These are phyloP conservation scores for Chydorus sphaericus DNA, from an alignment of 2,888 invertebrate genomes.

Conservation along the genomic window DNA sequence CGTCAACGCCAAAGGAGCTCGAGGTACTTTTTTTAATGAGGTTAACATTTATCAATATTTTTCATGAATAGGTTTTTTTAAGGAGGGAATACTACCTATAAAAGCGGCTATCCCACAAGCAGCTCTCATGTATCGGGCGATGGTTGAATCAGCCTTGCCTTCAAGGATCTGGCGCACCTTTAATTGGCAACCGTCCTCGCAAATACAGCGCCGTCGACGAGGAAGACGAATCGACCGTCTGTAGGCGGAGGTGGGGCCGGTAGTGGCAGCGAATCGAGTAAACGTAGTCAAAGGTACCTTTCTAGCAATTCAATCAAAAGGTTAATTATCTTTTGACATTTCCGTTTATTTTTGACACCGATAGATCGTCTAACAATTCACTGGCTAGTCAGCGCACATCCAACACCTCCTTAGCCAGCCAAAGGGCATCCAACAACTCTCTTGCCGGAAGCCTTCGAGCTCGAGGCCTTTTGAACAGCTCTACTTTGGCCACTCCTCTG, in stretches of 20 bases:
- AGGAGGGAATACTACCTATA: background rate
- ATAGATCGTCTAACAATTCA: slow-evolving; percentile 8
- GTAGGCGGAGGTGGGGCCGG: too few relatives aligned
- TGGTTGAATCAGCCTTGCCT: background rate
- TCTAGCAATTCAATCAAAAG: background rate
- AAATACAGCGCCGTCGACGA: slow-evolving; percentile 88
- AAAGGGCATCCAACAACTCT: slow-evolving; percentile 12
- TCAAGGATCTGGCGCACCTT: too few relatives aligned
- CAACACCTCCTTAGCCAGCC: slow-evolving; percentile 12
- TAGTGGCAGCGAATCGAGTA: slow-evolving; percentile 8
- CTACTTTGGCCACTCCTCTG: too few relatives aligned
- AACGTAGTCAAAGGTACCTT: slow-evolving; percentile 2
- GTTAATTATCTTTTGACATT: background rate
- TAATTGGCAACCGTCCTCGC: slow-evolving; percentile 56
- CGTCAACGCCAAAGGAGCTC: background rate
- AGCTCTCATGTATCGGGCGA: background rate
- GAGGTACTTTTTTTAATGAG: background rate
- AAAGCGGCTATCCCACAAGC: background rate
- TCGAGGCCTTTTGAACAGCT: slow-evolving; percentile 9
- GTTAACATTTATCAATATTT: background rate
- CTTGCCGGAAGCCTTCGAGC: slow-evolving; percentile 8
- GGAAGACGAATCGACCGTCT: slow-evolving; percentile 58
- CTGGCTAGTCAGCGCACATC: slow-evolving; percentile 12
- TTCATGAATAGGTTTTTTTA: background rate
- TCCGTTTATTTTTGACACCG: background rate